phyloP scores from a whole-genome alignment of 2,113 vertebrate genomes.

The Gymnocephalus cernua region DNA sequence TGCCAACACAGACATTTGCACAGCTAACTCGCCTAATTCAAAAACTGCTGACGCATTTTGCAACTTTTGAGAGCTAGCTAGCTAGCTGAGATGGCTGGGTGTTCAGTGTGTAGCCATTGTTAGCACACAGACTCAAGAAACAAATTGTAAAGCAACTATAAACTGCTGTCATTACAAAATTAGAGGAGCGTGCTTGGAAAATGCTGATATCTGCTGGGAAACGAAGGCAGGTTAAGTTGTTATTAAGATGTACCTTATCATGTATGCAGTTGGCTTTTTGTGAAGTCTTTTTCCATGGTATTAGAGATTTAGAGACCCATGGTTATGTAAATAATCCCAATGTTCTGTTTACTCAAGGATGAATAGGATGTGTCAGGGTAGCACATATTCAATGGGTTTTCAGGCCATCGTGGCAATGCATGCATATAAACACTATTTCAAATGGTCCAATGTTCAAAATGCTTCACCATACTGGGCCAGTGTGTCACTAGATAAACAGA shows the following conservation, averaged over 20 bases:
- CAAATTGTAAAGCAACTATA: background rate
- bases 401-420: background rate
- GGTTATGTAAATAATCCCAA: background rate
- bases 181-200: background rate
- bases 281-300: background rate
- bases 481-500: constrained; percentile 32
- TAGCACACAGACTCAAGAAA: background rate
- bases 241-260: background rate
- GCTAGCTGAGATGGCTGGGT: background rate
- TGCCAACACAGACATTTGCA: background rate
- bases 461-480: background rate
- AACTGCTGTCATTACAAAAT: background rate
- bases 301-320: background rate
- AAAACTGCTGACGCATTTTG: background rate
- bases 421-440: background rate
- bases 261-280: constrained; percentile 5
- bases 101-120: background rate
- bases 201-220: background rate
- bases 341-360: background rate
- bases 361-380: background rate
- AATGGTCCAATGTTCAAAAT: constrained; percentile 19
- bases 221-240: background rate
- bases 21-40: background rate
- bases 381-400: background rate
- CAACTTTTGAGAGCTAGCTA: background rate